A percentile compares a stretch with the other conserved stretches of the same genome.
Evolutionary conservation across 2,797 vertebrate species (phyloP).

Genomic region (Cuculus canorus): DNA sequence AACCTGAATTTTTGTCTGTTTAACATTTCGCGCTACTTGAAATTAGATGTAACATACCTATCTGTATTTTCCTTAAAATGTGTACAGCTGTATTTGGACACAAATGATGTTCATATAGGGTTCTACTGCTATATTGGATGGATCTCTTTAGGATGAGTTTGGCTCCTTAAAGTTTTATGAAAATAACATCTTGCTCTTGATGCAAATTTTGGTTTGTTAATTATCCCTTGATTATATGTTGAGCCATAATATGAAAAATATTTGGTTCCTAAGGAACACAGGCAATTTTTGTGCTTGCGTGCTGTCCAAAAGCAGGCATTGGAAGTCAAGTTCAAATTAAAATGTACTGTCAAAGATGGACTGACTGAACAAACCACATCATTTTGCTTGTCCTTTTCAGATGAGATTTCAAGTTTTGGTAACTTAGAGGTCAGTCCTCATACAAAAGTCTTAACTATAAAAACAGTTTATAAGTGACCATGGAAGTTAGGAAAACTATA

Average conservation of each 20-base stretch:
- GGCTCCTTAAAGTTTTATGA: not conserved
- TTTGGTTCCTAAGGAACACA: not conserved
- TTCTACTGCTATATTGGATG: not conserved
- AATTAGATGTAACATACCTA: not conserved
- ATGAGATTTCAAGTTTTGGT: not conserved
- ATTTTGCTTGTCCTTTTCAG: not conserved
- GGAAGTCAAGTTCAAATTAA: not conserved
- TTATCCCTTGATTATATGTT: not conserved
- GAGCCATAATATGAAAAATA: not conserved
- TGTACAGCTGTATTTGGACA: not conserved
- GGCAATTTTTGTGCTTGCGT: not conserved
- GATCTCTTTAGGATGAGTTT: not conserved
- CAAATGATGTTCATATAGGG: not conserved
- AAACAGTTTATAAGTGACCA: not conserved
- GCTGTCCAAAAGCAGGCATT: not conserved
- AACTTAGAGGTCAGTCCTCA: not conserved
- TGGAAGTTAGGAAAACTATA: not conserved
- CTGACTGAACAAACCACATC: not conserved
- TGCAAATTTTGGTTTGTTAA: conserved; percentile 11
- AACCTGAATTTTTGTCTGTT: not conserved
- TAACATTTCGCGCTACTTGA: not conserved
- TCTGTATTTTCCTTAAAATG: not conserved
- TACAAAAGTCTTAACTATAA: not conserved
- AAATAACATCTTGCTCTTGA: not conserved
- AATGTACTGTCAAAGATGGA: not conserved